Conservation (phyloP, 1,140 invertebrate species). For the Caerostris darwini region DNA sequence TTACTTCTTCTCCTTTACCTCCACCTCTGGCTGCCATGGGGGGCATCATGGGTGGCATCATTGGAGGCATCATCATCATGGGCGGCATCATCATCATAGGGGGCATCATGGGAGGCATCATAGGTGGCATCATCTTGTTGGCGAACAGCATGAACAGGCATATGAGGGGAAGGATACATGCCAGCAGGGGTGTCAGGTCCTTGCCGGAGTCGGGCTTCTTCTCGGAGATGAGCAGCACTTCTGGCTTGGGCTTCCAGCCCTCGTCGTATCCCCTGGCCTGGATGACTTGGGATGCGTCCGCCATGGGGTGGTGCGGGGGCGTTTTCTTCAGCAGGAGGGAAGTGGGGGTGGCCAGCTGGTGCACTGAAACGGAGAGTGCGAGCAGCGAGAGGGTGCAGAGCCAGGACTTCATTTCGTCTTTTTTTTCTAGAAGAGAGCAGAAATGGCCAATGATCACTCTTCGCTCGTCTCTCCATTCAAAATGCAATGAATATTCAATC, state of each 20-base stretch:
- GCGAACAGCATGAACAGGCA: constrained; percentile 72
- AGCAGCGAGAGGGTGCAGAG: constrained; percentile 13
- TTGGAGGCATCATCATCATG: constrained; percentile 75
- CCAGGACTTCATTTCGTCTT: constrained; percentile 51
- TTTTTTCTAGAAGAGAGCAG: constrained; percentile 67
- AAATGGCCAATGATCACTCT: constrained; percentile 67
- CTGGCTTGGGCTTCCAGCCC: constrained; percentile 74
- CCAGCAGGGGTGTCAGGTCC: constrained; percentile 69
- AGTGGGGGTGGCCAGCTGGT: constrained; percentile 25
- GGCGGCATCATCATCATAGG: constrained; percentile 76
- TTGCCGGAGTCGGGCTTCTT: constrained; percentile 69
- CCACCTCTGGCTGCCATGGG: constrained; percentile 72
- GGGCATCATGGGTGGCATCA: constrained; percentile 75
- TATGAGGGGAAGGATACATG: constrained; percentile 55
- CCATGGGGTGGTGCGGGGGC: constrained; percentile 46
- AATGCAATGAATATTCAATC: background rate
- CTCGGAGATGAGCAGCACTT: constrained; percentile 74
- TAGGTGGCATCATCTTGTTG: constrained; percentile 68
- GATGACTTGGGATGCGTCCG: constrained; percentile 24
- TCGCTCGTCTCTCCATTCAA: constrained; percentile 53
- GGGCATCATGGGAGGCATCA: constrained; percentile 68
- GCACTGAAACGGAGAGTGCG: background rate
- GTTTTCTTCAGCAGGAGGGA: constrained; percentile 19
- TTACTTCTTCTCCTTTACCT: background rate
- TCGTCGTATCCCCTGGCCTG: constrained; percentile 66